Evolutionary conservation across 1,140 invertebrate genomes (phyloP).

Genomic region (Andrena cerasifolii): DNA sequence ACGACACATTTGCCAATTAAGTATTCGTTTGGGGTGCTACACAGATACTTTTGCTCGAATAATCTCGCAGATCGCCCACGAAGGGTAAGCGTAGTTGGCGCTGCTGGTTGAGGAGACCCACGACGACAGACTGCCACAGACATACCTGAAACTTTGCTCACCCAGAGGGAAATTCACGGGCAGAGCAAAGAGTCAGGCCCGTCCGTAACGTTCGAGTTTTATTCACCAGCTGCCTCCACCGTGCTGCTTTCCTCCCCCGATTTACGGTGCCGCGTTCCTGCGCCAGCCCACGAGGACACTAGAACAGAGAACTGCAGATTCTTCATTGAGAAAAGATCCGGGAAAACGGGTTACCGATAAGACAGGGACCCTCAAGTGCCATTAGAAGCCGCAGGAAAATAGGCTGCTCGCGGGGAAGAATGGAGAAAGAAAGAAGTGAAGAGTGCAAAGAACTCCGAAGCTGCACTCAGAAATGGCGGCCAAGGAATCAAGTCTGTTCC

Average conservation of each 20-base stretch:
- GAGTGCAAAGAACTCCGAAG: constrained; percentile 33
- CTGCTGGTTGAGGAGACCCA: not conserved
- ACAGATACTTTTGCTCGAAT: too few relatives aligned
- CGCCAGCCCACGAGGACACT: not conserved
- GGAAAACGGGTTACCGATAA: constrained; percentile 38
- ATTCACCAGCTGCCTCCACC: not conserved
- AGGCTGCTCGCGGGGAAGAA: constrained; percentile 32
- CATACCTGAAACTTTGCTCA: constrained; percentile 82
- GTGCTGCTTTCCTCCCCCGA: not conserved
- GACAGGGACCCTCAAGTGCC: constrained; percentile 44
- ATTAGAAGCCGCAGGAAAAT: constrained; percentile 45
- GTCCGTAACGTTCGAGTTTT: constrained; percentile 68
- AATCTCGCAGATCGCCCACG: too few relatives aligned
- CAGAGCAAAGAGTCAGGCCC: constrained; percentile 81
- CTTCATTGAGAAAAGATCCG: constrained; percentile 24
- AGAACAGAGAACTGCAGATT: constrained; percentile 9
- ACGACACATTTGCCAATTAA: too few relatives aligned
- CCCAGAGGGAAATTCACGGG: constrained; percentile 73
- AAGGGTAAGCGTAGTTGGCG: too few relatives aligned
- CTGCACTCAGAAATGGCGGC: constrained; percentile 30
- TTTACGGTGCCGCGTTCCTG: not conserved
- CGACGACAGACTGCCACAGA: constrained; percentile 65
- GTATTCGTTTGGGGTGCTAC: too few relatives aligned
- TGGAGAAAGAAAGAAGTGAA: constrained; percentile 39
- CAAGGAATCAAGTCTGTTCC: constrained; percentile 43